phyloP scores from a whole-genome alignment of 2,113 vertebrate genomes.

The Arizona elegans region DNA sequence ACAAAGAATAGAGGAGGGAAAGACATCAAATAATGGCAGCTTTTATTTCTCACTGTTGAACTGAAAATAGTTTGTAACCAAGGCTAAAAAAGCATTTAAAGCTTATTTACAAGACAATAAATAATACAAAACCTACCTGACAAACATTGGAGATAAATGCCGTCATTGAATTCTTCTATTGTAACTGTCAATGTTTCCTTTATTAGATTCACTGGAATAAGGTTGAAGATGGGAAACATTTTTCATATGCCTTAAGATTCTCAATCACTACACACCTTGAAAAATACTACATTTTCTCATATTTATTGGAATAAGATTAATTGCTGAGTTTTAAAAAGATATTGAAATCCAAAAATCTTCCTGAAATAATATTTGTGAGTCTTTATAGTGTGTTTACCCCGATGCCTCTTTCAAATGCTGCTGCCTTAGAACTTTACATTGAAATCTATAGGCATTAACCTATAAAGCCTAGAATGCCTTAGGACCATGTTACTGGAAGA shows the following conservation, averaged over 20 bases:
- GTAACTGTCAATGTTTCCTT: conserved; percentile 31
- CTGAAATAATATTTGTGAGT: background rate
- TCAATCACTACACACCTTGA: background rate
- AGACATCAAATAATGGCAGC: conserved; percentile 45
- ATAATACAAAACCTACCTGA: conserved; percentile 50
- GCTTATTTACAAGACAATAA: conserved; percentile 62
- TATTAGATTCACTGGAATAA: conserved; percentile 22
- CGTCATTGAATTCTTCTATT: conserved; percentile 20
- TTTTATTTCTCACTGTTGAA: conserved; percentile 60
- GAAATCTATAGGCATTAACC: background rate
- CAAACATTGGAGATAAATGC: conserved; percentile 43
- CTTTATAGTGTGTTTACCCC: background rate
- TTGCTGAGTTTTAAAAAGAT: background rate
- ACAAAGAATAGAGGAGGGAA: conserved; percentile 40
- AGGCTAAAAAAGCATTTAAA: conserved; percentile 56
- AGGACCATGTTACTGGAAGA: background rate
- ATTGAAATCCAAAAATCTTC: background rate
- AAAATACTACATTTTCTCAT: background rate
- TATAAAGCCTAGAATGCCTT: background rate
- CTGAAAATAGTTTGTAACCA: conserved; percentile 51
- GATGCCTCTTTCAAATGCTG: background rate
- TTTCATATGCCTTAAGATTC: background rate
- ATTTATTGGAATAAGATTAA: background rate
- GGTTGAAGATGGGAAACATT: background rate
- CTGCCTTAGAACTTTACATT: background rate